Conservation (phyloP, 1,140 invertebrate genomes). For the Neotoxoptera formosana region DNA sequence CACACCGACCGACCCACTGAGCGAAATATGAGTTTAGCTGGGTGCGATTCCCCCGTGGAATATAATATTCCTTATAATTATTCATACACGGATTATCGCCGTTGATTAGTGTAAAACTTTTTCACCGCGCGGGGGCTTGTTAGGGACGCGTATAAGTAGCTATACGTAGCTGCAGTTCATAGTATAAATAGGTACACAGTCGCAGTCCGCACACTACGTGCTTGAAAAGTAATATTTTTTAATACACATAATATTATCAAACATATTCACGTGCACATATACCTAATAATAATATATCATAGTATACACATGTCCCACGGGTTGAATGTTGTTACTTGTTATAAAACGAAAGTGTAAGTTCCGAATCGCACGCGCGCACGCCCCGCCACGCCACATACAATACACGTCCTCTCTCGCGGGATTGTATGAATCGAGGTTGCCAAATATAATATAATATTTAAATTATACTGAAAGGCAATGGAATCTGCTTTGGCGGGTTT, state of each 20-base stretch:
- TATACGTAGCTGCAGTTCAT: not conserved
- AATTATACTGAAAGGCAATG: not conserved
- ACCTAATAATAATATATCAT: not conserved
- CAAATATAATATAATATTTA: not conserved
- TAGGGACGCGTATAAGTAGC: not conserved
- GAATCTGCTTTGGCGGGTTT: not conserved
- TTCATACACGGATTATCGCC: not conserved
- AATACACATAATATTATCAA: not conserved
- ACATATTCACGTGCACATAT: not conserved
- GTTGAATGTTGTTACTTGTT: not conserved
- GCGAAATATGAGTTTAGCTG: not conserved
- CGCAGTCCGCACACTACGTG: not conserved
- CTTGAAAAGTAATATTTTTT: not conserved
- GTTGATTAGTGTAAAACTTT: not conserved
- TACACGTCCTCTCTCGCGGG: not conserved
- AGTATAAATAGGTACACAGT: not conserved
- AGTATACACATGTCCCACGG: not conserved
- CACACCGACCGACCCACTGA: not conserved
- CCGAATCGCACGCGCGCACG: not conserved
- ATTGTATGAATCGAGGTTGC: not conserved
- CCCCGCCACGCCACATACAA: not conserved
- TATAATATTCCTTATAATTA: not conserved
- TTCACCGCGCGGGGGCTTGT: too few relatives aligned
- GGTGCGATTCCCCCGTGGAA: not conserved
- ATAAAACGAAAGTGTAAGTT: conserved; percentile 10